Evolutionary conservation across 2,888 invertebrate genomes (phyloP), one percentile per base, ranked within the genome.

Genomic region (Nipponacmea schrenckii): DNA sequence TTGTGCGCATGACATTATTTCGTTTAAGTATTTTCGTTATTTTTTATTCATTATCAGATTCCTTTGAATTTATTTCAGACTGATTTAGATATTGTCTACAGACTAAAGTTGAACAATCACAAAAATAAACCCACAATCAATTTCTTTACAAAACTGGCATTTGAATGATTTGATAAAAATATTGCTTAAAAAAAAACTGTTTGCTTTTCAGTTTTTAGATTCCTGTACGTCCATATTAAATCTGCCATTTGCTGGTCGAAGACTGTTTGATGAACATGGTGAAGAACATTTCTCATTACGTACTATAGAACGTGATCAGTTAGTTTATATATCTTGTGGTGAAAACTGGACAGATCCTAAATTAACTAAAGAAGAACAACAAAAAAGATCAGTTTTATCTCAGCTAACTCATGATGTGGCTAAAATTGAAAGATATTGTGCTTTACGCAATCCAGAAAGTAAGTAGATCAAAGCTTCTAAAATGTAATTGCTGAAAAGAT

Each of bases 181-280:
- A n/a, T n/a, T n/a, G n/a, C n/a, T n/a, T n/a, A n/a, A n/a, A n/a
- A n/a, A n/a, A n/a, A n/a, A n/a, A n/a, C n/a, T n/a, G n/a, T n/a
- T n/a, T n/a, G n/a, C n/a, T n/a, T 79, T 81, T 56, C 79, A 89
- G 88, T 89, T 89, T 76, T 77, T 89, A 46, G 88, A 88, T 71
- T 79, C 83, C 46, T 87, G 87, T 75, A 89, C 89, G 0, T 67
- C 70, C 7, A 72, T 87, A 56, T 78, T 89, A 17, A 79, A 83
- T 69, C 80, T 89, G 44, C 88, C 89, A 10, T 86, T 87, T 78
- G 88, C 89, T 72, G 89, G 85, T 1, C 75, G 89, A 26, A 79
- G 89, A 31, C 73, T 89, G 20, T 89, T 87, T 83, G 88, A 88
- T 68, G 80, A 80, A 48, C 78, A 81, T 15, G 89, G 89, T 7